Evolutionary conservation across 2,888 invertebrate species (phyloP).

Genomic region (Calliopum simillimum): DNA sequence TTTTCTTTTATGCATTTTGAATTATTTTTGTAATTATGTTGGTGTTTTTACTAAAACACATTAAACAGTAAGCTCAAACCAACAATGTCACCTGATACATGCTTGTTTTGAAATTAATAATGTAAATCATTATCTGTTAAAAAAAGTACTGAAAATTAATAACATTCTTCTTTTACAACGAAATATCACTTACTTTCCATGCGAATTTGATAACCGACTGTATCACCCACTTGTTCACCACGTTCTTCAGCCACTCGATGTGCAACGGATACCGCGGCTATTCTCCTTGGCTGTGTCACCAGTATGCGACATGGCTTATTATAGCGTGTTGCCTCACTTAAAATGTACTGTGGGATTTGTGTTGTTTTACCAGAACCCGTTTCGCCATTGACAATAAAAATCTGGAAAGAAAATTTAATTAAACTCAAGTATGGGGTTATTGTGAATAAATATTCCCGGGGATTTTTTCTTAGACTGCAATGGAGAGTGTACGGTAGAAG

Average conservation of each 20-base stretch:
- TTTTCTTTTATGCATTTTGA: no score
- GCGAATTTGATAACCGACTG: slow-evolving; percentile 91
- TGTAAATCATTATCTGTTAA: no score
- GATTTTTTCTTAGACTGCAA: no score
- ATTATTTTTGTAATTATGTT: no score
- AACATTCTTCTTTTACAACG: not conserved
- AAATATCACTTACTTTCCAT: slow-evolving; percentile 77
- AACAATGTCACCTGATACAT: no score
- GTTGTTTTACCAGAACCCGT: slow-evolving; percentile 97
- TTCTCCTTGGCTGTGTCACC: slow-evolving; percentile 92
- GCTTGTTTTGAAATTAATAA: not conserved
- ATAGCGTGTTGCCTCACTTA: slow-evolving; percentile 77
- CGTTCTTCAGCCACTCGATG: slow-evolving; percentile 85
- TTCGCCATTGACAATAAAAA: slow-evolving; percentile 82
- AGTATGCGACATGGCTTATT: slow-evolving; percentile 82
- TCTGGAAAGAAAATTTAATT: slow-evolving; percentile 65
- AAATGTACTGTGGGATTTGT: slow-evolving; percentile 92
- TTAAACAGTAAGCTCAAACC: no score
- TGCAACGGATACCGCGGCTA: slow-evolving; percentile 90
- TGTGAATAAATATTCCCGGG: no score
- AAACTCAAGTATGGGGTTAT: no score
- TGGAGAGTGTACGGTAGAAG: no score
- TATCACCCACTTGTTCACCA: slow-evolving; percentile 74
- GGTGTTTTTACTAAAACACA: no score
- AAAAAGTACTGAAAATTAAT: no score